Conservation (phyloP, 2,888 invertebrate genomes). For the Dromius quadrimaculatus region DNA sequence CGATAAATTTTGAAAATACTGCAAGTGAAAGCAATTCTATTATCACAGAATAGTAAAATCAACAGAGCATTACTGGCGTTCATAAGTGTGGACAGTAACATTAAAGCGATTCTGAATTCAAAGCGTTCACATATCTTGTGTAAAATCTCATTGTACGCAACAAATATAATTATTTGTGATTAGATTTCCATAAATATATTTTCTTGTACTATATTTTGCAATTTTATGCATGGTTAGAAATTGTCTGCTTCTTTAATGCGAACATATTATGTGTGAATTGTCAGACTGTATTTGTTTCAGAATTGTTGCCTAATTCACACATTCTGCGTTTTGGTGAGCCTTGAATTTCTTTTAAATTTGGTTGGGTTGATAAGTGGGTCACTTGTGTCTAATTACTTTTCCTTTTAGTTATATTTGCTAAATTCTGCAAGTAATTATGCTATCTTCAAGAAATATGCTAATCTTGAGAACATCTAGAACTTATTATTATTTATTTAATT, state of each 20-base stretch:
- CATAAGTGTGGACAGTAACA: slow-evolving; percentile 34
- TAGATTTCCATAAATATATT: slow-evolving; percentile 21
- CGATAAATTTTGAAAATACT: slow-evolving; percentile 39
- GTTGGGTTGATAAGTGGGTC: slow-evolving; percentile 46
- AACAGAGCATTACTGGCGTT: slow-evolving; percentile 45
- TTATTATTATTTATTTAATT: too few species aligned
- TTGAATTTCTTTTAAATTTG: slow-evolving; percentile 35
- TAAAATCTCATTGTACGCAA: slow-evolving; percentile 10
- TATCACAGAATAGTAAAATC: slow-evolving; percentile 50
- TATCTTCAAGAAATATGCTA: too few species aligned
- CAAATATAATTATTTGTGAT: slow-evolving; percentile 6
- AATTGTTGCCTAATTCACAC: slow-evolving; percentile 24
- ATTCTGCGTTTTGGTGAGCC: slow-evolving; percentile 33
- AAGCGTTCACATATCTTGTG: slow-evolving; percentile 16
- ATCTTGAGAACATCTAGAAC: too few species aligned
- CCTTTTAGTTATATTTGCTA: not conserved
- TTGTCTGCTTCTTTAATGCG: slow-evolving; percentile 26
- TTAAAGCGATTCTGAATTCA: slow-evolving; percentile 2
- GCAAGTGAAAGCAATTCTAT: slow-evolving; percentile 44
- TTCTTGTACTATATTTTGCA: slow-evolving; percentile 7
- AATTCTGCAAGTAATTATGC: not conserved
- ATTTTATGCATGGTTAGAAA: slow-evolving; percentile 18
- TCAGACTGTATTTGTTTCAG: not conserved
- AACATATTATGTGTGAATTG: slow-evolving; percentile 15
- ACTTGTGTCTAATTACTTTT: slow-evolving; percentile 49